Evolutionary conservation across 2,888 invertebrate genomes (phyloP), one percentile per base, ranked within the genome.

Genomic region (Epinotia bilunana): DNA sequence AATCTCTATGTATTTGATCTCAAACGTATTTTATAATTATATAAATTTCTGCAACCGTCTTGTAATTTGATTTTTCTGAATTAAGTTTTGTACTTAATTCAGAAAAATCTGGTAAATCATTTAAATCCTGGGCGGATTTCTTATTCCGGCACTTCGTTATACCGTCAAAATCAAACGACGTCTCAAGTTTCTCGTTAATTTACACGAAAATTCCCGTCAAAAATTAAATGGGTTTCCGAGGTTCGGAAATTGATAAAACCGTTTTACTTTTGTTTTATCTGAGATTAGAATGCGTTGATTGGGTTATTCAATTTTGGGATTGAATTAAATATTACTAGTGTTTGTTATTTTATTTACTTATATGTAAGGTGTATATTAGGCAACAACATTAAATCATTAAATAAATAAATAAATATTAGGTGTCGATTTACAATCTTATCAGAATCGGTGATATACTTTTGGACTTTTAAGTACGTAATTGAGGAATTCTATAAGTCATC

Each of bases 201-300:
- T 60, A 20, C 20, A 77, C 70, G 74, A 79, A 77, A 68, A 72
- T 20, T 18, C 74, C 67, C 77, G 78, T 78, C 78, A 77, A 78
- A 73, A 79, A 46, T 61, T 55, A 46, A 76, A 49, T 61, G 77
- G 49, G 73, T 77, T 77, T 71, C 20, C 23, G 69, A 9, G 9
- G 71, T 72, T 72, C 16, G 11, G 65, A 16, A 62, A 65, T 20
- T 55, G 39, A 49, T 60, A 49, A 65, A 49, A 72, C 58, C 57
- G 46, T 39, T 23, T 49, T 64, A 23, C 64, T 57, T 64, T 23
- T 62, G 28, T 23, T 57, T 28, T 46, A 72, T 58, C 58, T 3
- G 28, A 57, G 72, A 57, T 63, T 63, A 53, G 13, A 53, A 53
- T 53, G 53, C n/a, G 53, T n/a, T n/a, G 53, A 53, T 53, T 53